Conservation (phyloP, 2,797 vertebrate genomes). For the Leucoraja ocellata region DNA sequence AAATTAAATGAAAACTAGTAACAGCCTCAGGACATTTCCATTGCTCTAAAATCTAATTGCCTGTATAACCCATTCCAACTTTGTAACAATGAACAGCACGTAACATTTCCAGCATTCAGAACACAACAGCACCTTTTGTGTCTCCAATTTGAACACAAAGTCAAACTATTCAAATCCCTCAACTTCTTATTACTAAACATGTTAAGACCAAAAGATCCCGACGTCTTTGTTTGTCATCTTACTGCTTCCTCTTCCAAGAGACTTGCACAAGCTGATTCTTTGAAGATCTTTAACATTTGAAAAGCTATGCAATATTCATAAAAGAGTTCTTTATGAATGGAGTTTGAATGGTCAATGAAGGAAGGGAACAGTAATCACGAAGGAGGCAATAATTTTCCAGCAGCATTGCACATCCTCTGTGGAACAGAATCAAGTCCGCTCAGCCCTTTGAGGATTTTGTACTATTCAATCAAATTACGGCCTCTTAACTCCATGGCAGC, state of each 20-base stretch:
- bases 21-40: conserved; percentile 36
- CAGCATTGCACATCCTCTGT: not conserved
- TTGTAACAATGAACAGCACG: conserved; percentile 24
- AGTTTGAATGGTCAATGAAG: not conserved
- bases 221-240: not conserved
- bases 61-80: conserved; percentile 16
- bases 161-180: not conserved
- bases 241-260: not conserved
- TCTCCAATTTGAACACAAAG: not conserved
- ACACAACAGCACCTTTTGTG: conserved; percentile 30
- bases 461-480: not conserved
- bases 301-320: not conserved
- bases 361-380: not conserved
- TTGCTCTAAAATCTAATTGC: conserved; percentile 34
- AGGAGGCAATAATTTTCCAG: not conserved
- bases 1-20: conserved; percentile 30
- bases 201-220: conserved; percentile 3
- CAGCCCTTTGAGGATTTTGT: not conserved
- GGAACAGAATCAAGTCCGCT: not conserved
- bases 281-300: conserved; percentile 33
- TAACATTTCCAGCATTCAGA: conserved; percentile 26
- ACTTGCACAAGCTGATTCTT: conserved; percentile 15
- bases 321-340: not conserved
- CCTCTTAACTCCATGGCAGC: not conserved
- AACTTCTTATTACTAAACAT: conserved; percentile 5